These are phyloP conservation scores for Eupithecia pulchellata DNA, from an alignment of 2,888 invertebrate species.

Conservation along the genomic window DNA sequence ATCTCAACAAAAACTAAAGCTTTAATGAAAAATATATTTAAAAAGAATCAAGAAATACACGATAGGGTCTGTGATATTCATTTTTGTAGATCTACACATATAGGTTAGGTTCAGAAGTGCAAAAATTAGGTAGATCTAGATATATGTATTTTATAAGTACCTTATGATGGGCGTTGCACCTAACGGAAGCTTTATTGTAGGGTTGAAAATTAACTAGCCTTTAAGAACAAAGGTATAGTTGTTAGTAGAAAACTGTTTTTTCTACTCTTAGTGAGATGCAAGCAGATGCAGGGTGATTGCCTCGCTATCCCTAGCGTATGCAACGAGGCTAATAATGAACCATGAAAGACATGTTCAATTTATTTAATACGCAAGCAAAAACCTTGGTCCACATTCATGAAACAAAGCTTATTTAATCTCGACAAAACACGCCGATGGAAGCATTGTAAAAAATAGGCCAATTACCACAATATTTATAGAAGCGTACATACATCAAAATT, in stretches of 20 bases:
- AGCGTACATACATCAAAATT: conserved; percentile 72
- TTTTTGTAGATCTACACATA: neutral
- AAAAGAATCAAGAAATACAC: neutral
- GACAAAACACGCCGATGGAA: conserved; percentile 22
- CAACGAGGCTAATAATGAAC: neutral
- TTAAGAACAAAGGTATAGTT: neutral
- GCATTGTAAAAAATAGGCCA: conserved; percentile 40
- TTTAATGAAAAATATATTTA: conserved; percentile 10
- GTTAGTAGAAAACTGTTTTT: neutral
- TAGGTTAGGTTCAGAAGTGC: neutral
- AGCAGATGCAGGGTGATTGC: neutral
- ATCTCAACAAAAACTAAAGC: conserved; percentile 30
- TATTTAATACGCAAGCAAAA: conserved; percentile 7
- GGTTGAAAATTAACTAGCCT: neutral
- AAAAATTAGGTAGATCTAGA: neutral
- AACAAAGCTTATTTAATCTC: conserved; percentile 26
- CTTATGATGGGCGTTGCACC: too few species aligned
- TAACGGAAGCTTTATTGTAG: neutral
- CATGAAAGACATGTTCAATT: conserved; percentile 5
- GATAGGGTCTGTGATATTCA: neutral
- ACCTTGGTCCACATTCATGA: neutral
- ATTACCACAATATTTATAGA: conserved; percentile 52
- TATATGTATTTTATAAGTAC: neutral
- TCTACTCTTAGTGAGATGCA: neutral
- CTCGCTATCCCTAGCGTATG: neutral